phyloP scores from a whole-genome alignment of 1,140 invertebrate genomes.

The Solenopsis fugax region DNA sequence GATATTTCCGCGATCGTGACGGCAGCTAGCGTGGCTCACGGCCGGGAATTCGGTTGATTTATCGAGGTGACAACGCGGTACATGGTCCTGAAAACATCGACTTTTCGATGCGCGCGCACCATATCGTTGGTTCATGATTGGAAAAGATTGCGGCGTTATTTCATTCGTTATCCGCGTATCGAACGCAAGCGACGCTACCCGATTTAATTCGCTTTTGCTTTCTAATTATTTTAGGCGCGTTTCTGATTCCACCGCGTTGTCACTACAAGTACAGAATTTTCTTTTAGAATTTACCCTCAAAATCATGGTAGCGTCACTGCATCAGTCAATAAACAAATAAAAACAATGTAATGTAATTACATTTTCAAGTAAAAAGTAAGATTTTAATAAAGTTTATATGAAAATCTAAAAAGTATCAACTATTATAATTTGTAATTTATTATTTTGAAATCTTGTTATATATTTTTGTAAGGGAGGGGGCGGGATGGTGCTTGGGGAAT shows the following conservation, averaged over 20 bases:
- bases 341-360: too few species aligned
- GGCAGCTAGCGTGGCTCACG: constrained; percentile 30
- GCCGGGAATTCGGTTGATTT: constrained; percentile 70
- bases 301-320: too few species aligned
- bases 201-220: constrained; percentile 50
- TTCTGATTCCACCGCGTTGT: background rate
- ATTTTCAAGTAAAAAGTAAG: too few species aligned
- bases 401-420: too few species aligned
- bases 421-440: too few species aligned
- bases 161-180: constrained; percentile 44
- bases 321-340: too few species aligned
- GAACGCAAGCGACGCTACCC: background rate
- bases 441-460: too few species aligned
- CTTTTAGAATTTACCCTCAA: too few species aligned
- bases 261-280: background rate
- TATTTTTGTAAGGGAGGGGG: too few species aligned
- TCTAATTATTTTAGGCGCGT: constrained; percentile 30
- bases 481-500: too few species aligned
- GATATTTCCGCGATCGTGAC: constrained; percentile 67
- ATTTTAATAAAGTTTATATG: too few species aligned
- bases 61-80: constrained; percentile 67
- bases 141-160: constrained; percentile 62
- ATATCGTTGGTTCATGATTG: constrained; percentile 51
- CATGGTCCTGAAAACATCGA: constrained; percentile 72
- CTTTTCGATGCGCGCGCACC: constrained; percentile 66